These are phyloP conservation scores for Melanogrammus aeglefinus DNA, from an alignment of 2,797 vertebrate species.

Conservation along the genomic window DNA sequence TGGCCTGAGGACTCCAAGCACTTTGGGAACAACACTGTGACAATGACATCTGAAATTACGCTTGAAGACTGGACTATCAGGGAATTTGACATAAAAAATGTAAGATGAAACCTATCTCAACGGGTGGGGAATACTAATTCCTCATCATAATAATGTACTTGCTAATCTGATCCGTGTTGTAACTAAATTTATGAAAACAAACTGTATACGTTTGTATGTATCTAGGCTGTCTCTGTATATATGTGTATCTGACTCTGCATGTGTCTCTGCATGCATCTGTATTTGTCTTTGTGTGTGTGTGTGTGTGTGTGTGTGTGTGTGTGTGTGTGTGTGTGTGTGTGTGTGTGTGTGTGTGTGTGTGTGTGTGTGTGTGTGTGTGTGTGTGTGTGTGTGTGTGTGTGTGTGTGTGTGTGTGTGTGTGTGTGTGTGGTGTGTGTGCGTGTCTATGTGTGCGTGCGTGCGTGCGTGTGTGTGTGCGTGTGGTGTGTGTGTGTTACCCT, in stretches of 20 bases:
- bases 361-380: slow-evolving; percentile 1
- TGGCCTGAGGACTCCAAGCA: slow-evolving; percentile 79
- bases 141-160: not conserved
- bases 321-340: not conserved
- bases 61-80: slow-evolving; percentile 94
- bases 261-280: too few relatives aligned
- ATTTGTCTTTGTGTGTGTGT: too few relatives aligned
- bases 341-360: slow-evolving; percentile 6
- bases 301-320: not conserved
- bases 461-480: not conserved
- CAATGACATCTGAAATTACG: slow-evolving; percentile 76
- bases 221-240: not conserved
- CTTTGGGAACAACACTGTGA: slow-evolving; percentile 80
- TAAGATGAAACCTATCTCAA: slow-evolving; percentile 55
- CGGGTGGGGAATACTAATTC: not conserved
- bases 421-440: not conserved
- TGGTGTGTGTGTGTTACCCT: slow-evolving; percentile 3
- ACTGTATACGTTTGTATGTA: not conserved
- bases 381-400: not conserved
- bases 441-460: slow-evolving; percentile 1
- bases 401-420: not conserved
- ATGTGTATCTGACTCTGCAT: too few relatives aligned
- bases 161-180: not conserved
- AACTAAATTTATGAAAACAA: not conserved
- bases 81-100: slow-evolving; percentile 89